A percentile compares a stretch with the other conserved stretches of the same genome.
Evolutionary conservation across 2,888 invertebrate genomes (phyloP).

Genomic region (Eristalis arbustorum): DNA sequence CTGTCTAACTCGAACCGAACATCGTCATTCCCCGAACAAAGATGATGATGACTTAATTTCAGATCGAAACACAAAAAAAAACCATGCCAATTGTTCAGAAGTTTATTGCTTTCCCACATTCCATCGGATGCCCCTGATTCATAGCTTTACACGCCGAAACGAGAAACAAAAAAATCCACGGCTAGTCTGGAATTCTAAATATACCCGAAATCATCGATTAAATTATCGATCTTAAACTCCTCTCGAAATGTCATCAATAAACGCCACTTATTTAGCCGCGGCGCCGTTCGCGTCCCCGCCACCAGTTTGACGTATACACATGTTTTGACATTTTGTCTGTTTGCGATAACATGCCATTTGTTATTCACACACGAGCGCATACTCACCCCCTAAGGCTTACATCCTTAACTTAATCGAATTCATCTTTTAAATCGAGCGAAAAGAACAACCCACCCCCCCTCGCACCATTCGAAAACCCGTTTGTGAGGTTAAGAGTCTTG

Average conservation of each 20-base stretch:
- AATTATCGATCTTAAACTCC: background rate
- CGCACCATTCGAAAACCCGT: background rate
- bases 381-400: background rate
- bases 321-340: conserved; percentile 8
- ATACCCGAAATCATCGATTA: background rate
- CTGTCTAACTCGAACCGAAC: background rate
- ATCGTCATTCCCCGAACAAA: conserved; percentile 7
- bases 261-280: background rate
- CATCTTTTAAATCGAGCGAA: background rate
- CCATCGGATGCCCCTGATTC: background rate
- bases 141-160: background rate
- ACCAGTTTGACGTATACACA: conserved; percentile 4
- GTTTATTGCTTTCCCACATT: conserved; percentile 1
- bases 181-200: conserved; percentile 4
- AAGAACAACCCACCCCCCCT: no score
- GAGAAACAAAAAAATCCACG: background rate
- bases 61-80: background rate
- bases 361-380: conserved; percentile 7
- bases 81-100: background rate
- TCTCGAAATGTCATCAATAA: conserved; percentile 1
- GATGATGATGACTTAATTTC: conserved; percentile 20
- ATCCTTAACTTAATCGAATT: conserved; percentile 26
- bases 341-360: background rate
- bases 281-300: background rate
- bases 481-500: background rate